Evolutionary conservation across 1,140 invertebrate species (phyloP).

Genomic region (Trichonephila clavipes): DNA sequence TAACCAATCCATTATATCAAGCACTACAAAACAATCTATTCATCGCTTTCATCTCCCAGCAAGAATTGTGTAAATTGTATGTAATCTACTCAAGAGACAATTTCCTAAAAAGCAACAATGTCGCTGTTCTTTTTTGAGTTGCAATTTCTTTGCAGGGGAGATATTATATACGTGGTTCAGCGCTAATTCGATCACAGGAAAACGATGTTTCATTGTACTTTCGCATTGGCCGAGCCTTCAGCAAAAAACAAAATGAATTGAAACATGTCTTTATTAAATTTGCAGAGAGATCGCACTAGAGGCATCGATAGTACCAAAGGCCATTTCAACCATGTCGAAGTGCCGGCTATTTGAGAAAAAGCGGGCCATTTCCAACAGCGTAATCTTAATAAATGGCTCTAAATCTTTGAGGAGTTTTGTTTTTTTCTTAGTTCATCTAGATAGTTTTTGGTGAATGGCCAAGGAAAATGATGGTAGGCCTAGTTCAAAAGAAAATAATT

Average conservation of each 20-base stretch:
- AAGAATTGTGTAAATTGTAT: neutral
- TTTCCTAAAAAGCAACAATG: constrained; percentile 10
- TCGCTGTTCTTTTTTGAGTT: neutral
- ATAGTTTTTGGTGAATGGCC: constrained; percentile 55
- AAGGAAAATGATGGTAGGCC: neutral
- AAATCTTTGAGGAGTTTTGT: constrained; percentile 33
- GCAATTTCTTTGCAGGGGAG: neutral
- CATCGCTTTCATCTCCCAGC: neutral
- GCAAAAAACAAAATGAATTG: constrained; percentile 23
- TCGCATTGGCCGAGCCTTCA: neutral
- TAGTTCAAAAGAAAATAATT: neutral
- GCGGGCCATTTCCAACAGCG: neutral
- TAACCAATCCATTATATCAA: too few species aligned
- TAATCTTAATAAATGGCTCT: constrained; percentile 66
- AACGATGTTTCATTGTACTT: constrained; percentile 35
- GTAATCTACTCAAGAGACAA: neutral
- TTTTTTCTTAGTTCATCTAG: constrained; percentile 2
- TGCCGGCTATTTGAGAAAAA: constrained; percentile 43
- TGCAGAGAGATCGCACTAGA: constrained; percentile 34
- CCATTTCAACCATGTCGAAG: constrained; percentile 49
- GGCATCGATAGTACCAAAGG: constrained; percentile 37
- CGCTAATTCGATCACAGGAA: constrained; percentile 59
- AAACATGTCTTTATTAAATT: constrained; percentile 62
- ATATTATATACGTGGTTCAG: constrained; percentile 33
- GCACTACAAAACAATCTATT: neutral